Evolutionary conservation across 2,797 vertebrate species (phyloP).

Genomic region (Bradypodion pumilum): DNA sequence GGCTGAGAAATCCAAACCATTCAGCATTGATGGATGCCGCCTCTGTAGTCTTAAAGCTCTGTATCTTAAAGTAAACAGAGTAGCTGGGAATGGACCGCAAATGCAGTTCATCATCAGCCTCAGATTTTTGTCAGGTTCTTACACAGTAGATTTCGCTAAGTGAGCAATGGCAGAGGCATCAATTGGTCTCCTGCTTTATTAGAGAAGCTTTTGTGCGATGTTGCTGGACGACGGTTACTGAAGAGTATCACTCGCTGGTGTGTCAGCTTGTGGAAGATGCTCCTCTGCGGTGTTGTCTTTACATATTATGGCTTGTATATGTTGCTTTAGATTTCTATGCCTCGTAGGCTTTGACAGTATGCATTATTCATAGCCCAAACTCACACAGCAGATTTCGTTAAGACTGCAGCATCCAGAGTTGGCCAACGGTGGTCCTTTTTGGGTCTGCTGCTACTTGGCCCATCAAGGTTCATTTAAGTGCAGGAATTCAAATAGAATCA

Average conservation of each 20-base stretch:
- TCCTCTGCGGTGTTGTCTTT: neutral
- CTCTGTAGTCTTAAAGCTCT: neutral
- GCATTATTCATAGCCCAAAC: neutral
- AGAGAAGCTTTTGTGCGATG: neutral
- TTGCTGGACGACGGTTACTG: neutral
- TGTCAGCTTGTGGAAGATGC: neutral
- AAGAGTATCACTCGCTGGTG: neutral
- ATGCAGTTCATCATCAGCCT: neutral
- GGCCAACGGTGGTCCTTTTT: neutral
- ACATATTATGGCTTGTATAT: neutral
- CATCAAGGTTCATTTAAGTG: too few relatives aligned
- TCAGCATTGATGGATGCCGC: neutral
- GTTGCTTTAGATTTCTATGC: neutral
- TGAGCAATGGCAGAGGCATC: slow-evolving; percentile 29
- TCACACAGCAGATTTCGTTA: neutral
- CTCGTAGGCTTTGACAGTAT: neutral
- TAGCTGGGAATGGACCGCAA: neutral
- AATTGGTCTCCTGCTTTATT: slow-evolving; percentile 20
- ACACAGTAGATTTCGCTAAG: slow-evolving; percentile 30
- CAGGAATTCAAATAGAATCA: neutral
- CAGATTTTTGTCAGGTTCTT: neutral
- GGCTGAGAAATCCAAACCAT: neutral
- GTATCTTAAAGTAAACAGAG: slow-evolving; percentile 28
- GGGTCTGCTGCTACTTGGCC: neutral
- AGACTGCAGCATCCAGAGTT: too few relatives aligned